These are phyloP conservation scores for Merodon equestris DNA, from an alignment of 2,888 invertebrate genomes.

Conservation along the genomic window DNA sequence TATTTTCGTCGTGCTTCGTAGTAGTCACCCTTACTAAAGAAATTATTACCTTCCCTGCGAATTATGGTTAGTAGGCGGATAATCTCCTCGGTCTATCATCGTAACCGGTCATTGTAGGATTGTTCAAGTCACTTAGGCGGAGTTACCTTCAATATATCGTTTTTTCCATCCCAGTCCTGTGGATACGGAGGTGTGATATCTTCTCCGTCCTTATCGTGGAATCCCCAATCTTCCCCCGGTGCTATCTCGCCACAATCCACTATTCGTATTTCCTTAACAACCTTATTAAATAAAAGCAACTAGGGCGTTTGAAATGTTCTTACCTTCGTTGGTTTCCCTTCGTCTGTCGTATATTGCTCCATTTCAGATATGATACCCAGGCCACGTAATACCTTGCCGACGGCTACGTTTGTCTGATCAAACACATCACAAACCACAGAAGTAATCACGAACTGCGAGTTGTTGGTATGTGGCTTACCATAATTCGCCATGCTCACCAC, in stretches of 20 bases:
- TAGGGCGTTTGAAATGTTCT: neutral
- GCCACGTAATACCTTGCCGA: constrained; percentile 89
- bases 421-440: constrained; percentile 87
- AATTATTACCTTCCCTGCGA: constrained; percentile 86
- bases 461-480: constrained; percentile 89
- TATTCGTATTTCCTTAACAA: constrained; percentile 83
- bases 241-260: constrained; percentile 86
- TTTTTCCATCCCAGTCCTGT: constrained; percentile 83
- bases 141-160: constrained; percentile 71
- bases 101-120: neutral
- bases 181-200: constrained; percentile 88
- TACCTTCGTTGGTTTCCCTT: constrained; percentile 82
- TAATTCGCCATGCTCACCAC: constrained; percentile 89
- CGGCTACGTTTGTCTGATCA: constrained; percentile 89
- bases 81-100: constrained; percentile 79
- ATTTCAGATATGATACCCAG: constrained; percentile 86
- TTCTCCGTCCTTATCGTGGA: constrained; percentile 85
- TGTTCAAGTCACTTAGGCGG: neutral
- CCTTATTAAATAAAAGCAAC: neutral
- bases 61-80: constrained; percentile 82
- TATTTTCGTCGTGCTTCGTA: constrained; percentile 87
- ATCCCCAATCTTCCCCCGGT: constrained; percentile 82
- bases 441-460: constrained; percentile 96
- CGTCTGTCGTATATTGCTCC: constrained; percentile 81
- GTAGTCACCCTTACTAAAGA: constrained; percentile 82